Conservation (phyloP, 2,113 vertebrate species). For the Ptychochromis oligacanthus region DNA sequence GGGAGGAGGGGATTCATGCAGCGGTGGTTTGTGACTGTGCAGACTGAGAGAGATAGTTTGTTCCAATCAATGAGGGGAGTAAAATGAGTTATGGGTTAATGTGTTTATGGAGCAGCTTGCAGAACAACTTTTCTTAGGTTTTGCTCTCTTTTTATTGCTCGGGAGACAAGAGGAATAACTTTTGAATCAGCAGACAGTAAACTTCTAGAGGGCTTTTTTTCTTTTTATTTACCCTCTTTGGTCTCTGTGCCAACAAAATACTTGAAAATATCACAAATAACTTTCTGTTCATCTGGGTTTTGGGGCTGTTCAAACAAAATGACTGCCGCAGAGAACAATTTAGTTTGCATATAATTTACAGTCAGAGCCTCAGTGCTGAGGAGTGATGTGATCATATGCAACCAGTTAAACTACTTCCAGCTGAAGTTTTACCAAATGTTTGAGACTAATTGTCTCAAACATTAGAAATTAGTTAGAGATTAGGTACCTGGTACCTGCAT, state of each 20-base stretch:
- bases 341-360: neutral
- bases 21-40: constrained; percentile 13
- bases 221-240: neutral
- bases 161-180: neutral
- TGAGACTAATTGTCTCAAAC: neutral
- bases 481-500: no score
- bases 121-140: constrained; percentile 18
- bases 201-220: neutral
- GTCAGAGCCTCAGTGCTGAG: neutral
- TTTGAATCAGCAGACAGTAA: neutral
- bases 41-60: constrained; percentile 21
- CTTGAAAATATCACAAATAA: neutral
- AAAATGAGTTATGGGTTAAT: constrained; percentile 12
- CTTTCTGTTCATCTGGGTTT: neutral
- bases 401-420: neutral
- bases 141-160: neutral
- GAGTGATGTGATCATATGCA: neutral
- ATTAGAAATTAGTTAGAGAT: no score
- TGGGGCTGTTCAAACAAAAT: neutral
- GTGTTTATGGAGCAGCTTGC: neutral
- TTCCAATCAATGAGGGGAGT: constrained; percentile 36
- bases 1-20: constrained; percentile 24
- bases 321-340: neutral
- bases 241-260: neutral
- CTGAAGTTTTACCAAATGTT: neutral